Evolutionary conservation across 2,113 vertebrate genomes (phyloP), one percentile per base, ranked within the genome.

Genomic region (Hassar affinis): DNA sequence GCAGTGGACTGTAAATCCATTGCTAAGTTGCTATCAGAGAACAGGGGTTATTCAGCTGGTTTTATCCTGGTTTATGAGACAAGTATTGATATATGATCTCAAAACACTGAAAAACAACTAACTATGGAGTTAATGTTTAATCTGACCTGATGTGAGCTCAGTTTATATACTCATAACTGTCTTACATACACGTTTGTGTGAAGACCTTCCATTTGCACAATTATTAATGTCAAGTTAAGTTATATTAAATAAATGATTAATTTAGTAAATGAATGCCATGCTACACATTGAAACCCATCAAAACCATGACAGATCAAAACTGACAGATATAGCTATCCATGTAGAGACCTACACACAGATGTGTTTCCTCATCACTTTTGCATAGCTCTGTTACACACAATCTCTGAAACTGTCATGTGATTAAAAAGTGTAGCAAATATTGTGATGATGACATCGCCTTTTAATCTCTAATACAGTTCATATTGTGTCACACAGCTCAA

Each of bases 91-190:
- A 42, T 18, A 38, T 22, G 12, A 47, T 12, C 33, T 9, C 25
- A 71, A 47, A 42, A 11, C 22, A 45, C 15, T 4, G 22, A 45
- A 45, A 71, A 45, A 72, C 38, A 72, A 2, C 12, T 72, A 14
- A 49, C 47, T 49, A 27, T 72, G 42, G 9, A 72, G 69, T 72
- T 47, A 72, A 72, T 72, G 42, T 72, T 72, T 72, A 72, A 72
- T 72, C 69, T 17, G 25, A 72, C 22, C 12, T 27, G 42, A 72
- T 49, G 42, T 12, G 12, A n/a, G 42, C 14, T 25, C 69, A 17
- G 5, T 72, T 72, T 72, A 27, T 49, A 72, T 17, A 49, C 42
- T 47, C 42, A 17, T 74, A 51, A 51, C 71, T 15, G 11, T 42
- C 20, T 66, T 25, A 66, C 33, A 66, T n/a, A n/a, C n/a, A n/a